Percentiles rank a stretch among this genome's conserved stretches.
Evolutionary conservation across 2,797 vertebrate genomes (phyloP).

Genomic region (Salarias fasciatus): DNA sequence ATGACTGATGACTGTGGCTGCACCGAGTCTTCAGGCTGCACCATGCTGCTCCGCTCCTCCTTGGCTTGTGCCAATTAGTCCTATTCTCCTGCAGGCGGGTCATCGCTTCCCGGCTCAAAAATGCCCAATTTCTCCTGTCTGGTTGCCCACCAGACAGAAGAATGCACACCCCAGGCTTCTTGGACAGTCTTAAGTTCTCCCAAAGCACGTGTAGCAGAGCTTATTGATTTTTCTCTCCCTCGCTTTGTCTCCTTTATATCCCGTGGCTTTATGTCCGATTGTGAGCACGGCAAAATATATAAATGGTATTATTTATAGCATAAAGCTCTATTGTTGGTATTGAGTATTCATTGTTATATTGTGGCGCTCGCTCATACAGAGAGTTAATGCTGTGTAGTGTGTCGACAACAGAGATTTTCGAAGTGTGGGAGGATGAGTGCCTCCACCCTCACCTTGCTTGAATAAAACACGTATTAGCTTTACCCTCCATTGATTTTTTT

Average conservation of each 20-base stretch:
- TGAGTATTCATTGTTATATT: constrained; percentile 23
- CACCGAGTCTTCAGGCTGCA: constrained; percentile 58
- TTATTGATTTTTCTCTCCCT: constrained; percentile 53
- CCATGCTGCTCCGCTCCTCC: constrained; percentile 48
- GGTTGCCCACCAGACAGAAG: constrained; percentile 36
- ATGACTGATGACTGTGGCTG: constrained; percentile 74
- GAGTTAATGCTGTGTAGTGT: background rate
- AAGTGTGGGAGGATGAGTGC: background rate
- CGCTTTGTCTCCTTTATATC: constrained; percentile 52
- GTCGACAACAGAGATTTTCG: no score
- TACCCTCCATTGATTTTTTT: no score
- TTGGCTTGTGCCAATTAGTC: constrained; percentile 74
- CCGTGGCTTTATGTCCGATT: constrained; percentile 62
- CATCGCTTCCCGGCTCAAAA: constrained; percentile 46
- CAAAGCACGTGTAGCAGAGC: constrained; percentile 41
- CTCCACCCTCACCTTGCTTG: background rate
- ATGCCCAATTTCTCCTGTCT: constrained; percentile 47
- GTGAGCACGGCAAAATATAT: constrained; percentile 34
- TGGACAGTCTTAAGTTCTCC: constrained; percentile 46
- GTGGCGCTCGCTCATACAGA: background rate
- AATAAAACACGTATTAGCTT: no score
- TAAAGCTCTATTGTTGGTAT: constrained; percentile 23
- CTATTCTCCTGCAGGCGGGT: constrained; percentile 65
- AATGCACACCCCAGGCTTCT: constrained; percentile 50
- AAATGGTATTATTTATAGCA: constrained; percentile 44